Base-by-base conservation (phyloP, 1,140 invertebrate genomes). In the Heliconius himera region DNA sequence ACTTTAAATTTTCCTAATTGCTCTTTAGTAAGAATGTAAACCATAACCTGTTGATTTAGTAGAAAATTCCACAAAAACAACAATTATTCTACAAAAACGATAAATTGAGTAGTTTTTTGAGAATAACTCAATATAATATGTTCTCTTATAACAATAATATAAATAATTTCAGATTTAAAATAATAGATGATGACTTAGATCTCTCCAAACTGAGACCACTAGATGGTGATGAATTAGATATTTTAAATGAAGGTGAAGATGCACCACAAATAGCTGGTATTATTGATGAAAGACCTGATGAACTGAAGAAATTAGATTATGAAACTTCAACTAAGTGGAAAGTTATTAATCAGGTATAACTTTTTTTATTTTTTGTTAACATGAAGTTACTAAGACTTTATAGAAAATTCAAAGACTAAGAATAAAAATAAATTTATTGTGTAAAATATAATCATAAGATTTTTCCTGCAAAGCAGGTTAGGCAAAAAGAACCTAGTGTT, bases 131-230 rank as follows among this genome's bases (percentile, higher is more conserved):
- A 46, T 46, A 46, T 46, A 46, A 1, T 46, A 36, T 36, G 33
- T 36, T 36, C 1, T 36, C 33, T 46, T 46, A 16, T 46, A 70
- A 33, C 8, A 36, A 33, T 70, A 1, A 70, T 75, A 9, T 4
- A 38, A 29, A 49, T 51, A 33, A 91, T 96, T 96, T 71, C 87
- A 98, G 98, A 83, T 96, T 98, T 3, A 97, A 96, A 94, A 98
- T 99, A 81, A 97, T 99, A 81, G 98, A 99, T 92, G 98, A 99
- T 94, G 98, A 99, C 88, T 90, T 97, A 41, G 97, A 97, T 87
- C 82, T 97, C 9, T 95, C 95, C 11, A 96, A 96, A 72, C 93
- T 97, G n/a, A 89, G 95, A 33, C 90, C 95, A 18, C 87, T 96
- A 0, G 95, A 96, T 77, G 96, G 96, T 81, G 96, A 96, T 80